phyloP scores from a whole-genome alignment of 2,113 vertebrate genomes.

The Cephalopholis sonnerati region DNA sequence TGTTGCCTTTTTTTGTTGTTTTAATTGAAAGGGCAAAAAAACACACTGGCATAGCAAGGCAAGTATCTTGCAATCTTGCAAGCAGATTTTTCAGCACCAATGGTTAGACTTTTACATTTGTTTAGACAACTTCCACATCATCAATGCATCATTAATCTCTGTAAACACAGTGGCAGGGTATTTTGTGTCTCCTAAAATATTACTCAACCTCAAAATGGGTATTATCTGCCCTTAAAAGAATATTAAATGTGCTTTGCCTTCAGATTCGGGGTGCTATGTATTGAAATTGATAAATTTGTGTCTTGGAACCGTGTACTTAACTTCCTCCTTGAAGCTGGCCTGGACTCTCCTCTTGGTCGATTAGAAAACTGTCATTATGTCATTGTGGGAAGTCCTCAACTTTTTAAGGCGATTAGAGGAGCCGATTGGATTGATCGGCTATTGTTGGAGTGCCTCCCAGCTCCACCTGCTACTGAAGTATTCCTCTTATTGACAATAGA shows the following conservation, averaged over 20 bases:
- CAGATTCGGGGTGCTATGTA: background rate
- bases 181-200: background rate
- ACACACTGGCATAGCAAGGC: background rate
- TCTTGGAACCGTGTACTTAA: background rate
- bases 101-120: background rate
- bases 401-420: conserved; percentile 16
- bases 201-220: background rate
- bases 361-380: conserved; percentile 2
- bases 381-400: background rate
- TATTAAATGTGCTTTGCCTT: conserved; percentile 4
- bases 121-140: background rate
- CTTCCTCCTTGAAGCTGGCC: background rate
- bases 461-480: background rate
- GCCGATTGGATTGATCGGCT: conserved; percentile 7
- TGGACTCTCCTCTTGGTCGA: conserved; percentile 1
- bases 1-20: no score
- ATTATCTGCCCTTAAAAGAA: background rate
- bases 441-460: conserved; percentile 2
- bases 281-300: background rate
- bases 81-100: background rate
- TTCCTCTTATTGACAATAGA: background rate
- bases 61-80: no score
- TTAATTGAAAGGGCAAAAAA: background rate
- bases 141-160: background rate
- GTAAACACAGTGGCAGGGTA: background rate